Evolutionary conservation across 2,113 vertebrate species (phyloP), one percentile per base, ranked within the genome.

Genomic region (Diglossa brunneiventris): DNA sequence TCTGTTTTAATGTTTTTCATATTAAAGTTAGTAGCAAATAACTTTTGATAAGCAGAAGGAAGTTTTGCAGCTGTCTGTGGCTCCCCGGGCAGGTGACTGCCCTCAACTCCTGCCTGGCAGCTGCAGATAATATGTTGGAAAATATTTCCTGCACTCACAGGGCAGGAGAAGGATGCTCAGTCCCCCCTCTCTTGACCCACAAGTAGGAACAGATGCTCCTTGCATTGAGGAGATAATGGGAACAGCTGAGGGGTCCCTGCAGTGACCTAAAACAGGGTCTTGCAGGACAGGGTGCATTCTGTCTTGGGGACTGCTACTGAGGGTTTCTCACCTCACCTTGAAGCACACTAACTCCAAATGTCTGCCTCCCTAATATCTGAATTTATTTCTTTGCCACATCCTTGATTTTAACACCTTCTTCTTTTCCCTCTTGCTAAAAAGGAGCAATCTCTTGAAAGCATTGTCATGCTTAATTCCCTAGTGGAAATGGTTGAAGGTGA

Each of bases 401-500:
- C 49, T 84, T 87, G 56, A 84, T 63, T 89, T 78, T 61, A 94
- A 66, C 46, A 80, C 47, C 23, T 52, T 53, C n/a, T 91, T 52
- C n/a, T 74, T 31, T 50, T 52, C 24, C 13, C n/a, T 59, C 73
- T 74, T 66, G 17, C 62, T 91, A 64, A 87, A 93, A 92, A 64
- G 35, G 18, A 58, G 8, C 1, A 2, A 52, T 23, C 46, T 76
- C 63, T 37, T 79, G 81, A 94, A 95, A 92, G 52, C 62, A 30
- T 28, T 20, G 3, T 58, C 64, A 33, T 56, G 18, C 39, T 72
- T 82, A 81, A 52, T 92, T 93, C 72, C 83, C 64, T 31, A 30
- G 64, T 69, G 70, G 28, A 88, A 91, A 61, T 37, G 17, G 61
- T 30, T 90, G 85, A 94, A 93, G 66, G 56, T 91, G 81, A 88